Evolutionary conservation across 2,797 vertebrate species (phyloP).

Genomic region (Enteromius radiatus): DNA sequence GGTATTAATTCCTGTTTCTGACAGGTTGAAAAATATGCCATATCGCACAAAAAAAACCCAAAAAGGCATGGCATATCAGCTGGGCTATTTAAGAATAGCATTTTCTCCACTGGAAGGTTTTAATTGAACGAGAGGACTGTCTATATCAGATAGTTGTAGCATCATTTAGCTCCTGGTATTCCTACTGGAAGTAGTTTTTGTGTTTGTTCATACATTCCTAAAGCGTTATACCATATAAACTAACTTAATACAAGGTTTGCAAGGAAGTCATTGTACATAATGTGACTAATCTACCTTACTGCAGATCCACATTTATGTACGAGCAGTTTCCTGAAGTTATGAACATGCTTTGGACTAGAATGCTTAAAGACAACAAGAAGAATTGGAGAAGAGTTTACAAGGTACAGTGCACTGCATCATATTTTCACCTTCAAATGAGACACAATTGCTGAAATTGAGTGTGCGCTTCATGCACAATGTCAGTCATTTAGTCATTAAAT

Average conservation of each 20-base stretch:
- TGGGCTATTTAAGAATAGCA: neutral
- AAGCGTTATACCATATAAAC: neutral
- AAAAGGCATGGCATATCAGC: neutral
- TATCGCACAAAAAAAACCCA: neutral
- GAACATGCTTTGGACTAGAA: constrained; percentile 99
- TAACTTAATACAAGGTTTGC: neutral
- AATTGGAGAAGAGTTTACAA: constrained; percentile 99
- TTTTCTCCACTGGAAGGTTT: neutral
- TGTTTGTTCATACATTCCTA: neutral
- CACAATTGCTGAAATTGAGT: neutral
- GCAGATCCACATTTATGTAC: constrained; percentile 97
- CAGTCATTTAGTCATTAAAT: neutral
- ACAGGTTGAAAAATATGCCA: neutral
- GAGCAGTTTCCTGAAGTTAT: constrained; percentile 99
- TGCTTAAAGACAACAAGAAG: constrained; percentile 99
- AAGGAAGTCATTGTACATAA: neutral
- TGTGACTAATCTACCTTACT: neutral
- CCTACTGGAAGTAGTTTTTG: neutral
- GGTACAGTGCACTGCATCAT: constrained; percentile 71
- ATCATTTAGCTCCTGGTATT: neutral
- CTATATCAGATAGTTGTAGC: no score
- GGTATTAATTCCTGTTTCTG: neutral
- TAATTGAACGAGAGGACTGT: no score
- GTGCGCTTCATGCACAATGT: neutral
- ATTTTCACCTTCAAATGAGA: neutral